These are phyloP conservation scores for Hyles euphorbiae DNA, from an alignment of 1,140 invertebrate species.

Conservation along the genomic window DNA sequence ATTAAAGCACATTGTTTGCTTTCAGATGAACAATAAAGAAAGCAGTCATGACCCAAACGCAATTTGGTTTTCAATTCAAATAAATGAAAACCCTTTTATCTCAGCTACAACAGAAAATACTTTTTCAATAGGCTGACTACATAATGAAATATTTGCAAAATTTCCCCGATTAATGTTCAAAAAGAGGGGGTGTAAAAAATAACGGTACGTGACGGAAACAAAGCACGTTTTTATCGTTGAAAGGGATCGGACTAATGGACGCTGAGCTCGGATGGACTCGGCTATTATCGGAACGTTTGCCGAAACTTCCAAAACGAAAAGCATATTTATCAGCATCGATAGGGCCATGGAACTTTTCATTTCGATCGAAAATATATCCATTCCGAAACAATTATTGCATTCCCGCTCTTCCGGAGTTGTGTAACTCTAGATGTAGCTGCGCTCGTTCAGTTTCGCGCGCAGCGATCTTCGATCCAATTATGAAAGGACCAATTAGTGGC, in stretches of 20 bases:
- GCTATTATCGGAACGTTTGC: conserved; percentile 23
- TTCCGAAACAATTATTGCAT: neutral
- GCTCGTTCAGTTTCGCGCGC: too few species aligned
- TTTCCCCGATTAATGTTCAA: conserved; percentile 34
- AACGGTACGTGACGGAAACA: conserved; percentile 48
- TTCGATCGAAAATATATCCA: neutral
- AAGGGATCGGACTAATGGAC: conserved; percentile 47
- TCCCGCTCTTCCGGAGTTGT: too few species aligned
- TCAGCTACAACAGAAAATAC: conserved; percentile 32
- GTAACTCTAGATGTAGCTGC: too few species aligned
- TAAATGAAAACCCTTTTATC: conserved; percentile 42
- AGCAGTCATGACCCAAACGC: conserved; percentile 32
- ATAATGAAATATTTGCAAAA: conserved; percentile 51
- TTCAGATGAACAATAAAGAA: conserved; percentile 30
- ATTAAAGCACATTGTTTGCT: conserved; percentile 29
- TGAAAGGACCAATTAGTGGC: too few species aligned
- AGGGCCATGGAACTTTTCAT: conserved; percentile 1
- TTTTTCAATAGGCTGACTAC: conserved; percentile 41
- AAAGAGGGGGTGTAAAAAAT: conserved; percentile 41
- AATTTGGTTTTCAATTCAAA: conserved; percentile 36
- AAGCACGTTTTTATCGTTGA: conserved; percentile 56
- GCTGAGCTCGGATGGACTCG: conserved; percentile 32
- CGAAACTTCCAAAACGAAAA: conserved; percentile 12
- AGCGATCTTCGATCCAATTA: too few species aligned
- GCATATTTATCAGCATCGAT: conserved; percentile 10